A percentile compares a stretch with the other conserved stretches of the same genome.
phyloP scores from a whole-genome alignment of 2,797 vertebrate genomes.

The Mormyrus hasselquistii region DNA sequence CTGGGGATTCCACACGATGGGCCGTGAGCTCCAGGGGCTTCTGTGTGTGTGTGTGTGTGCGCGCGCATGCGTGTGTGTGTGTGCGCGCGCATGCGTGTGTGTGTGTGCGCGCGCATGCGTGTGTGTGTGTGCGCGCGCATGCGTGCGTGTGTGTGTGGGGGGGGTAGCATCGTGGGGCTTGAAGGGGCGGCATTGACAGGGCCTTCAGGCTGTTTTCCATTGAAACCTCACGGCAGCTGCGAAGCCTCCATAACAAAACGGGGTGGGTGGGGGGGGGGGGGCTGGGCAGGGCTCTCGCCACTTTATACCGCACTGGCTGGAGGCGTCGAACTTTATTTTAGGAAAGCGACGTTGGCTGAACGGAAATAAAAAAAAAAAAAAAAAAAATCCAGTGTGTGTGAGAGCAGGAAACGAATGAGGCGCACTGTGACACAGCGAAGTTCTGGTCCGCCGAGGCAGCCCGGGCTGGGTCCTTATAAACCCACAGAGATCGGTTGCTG shows the following conservation, averaged over 20 bases:
- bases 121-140: neutral
- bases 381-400: neutral
- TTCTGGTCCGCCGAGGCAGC: neutral
- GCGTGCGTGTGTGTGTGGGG: neutral
- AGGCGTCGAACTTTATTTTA: conserved; percentile 27
- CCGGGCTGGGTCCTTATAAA: neutral
- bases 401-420: neutral
- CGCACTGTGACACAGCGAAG: neutral
- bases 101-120: neutral
- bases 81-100: neutral
- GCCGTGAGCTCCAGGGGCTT: neutral
- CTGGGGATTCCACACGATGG: conserved; percentile 18
- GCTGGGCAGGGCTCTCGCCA: neutral
- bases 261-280: neutral
- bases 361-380: conserved; percentile 16
- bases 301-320: conserved; percentile 20
- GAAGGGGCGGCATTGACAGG: conserved; percentile 25
- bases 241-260: conserved; percentile 11
- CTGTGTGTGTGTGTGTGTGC: neutral
- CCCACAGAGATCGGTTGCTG: neutral
- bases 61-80: conserved; percentile 23
- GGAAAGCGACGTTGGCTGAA: conserved; percentile 27
- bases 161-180: neutral
- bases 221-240: conserved; percentile 28
- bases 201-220: conserved; percentile 25